Evolutionary conservation across 2,797 vertebrate species (phyloP), one percentile per base, ranked within the genome.

Genomic region (Bovichtus diacanthus): DNA sequence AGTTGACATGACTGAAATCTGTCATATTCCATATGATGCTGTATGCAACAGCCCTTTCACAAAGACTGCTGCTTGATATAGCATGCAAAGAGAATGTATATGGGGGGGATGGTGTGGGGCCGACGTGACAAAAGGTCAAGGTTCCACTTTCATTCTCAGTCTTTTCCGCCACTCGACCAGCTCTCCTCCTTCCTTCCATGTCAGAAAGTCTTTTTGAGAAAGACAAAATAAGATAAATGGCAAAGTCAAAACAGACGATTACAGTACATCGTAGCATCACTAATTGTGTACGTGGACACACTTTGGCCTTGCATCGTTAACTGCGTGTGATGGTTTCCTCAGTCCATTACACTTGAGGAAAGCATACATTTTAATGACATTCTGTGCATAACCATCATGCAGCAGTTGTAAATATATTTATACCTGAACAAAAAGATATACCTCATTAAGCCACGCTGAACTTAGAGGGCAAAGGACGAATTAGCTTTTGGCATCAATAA

Each of bases 341-440:
- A 82, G 75, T 81, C 80, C 90, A 89, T 90, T 90, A 88, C 84
- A 82, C 79, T 80, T 70, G 81, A 83, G 80, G 80, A 81, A 75
- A 81, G 76, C 85, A 82, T 84, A 87, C 74, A 77, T 83, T 87
- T 76, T 85, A 81, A 84, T 87, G 76, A 64, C 81, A 76, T 59
- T 80, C 59, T 80, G 73, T 43, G 15, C 74, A 75, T 47, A 81
- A 64, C 71, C 79, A 76, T 85, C 85, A 83, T 87, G 81, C 84
- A 84, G 85, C 71, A 72, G 86, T 74, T 84, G 84, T 92, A 92
- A 88, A 93, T 90, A 89, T 88, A 90, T 88, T 84, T 87, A 85
- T 69, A 90, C 81, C 87, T 88, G 73, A 59, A 78, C 82, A 82
- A 77, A 82, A 77, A 83, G 67, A 88, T 69, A 87, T 76, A 85